Evolutionary conservation across 2,888 invertebrate genomes (phyloP), one percentile per base, ranked within the genome.

Genomic region (Rhingia campestris): DNA sequence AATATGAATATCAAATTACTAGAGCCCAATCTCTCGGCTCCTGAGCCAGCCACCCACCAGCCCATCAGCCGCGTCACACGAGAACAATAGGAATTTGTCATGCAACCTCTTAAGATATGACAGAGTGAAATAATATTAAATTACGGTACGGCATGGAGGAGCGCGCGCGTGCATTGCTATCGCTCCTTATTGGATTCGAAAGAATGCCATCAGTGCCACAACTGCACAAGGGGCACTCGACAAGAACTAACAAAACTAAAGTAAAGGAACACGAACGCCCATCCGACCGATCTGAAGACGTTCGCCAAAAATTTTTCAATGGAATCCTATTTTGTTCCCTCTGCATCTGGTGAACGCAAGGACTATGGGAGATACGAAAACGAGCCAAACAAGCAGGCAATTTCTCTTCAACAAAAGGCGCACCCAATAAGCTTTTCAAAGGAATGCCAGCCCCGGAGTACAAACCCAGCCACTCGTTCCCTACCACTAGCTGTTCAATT

Each of bases 81-180:
- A 69, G 53, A 73, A 79, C 79, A 82, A 82, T 67, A 58, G n/a
- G 82, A 79, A 79, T 79, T 82, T 79, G 73, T 79, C 82, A 82
- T 79, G 79, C 79, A 79, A 69, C 49, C 45, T 74, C 82, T 64
- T 73, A 74, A 81, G 67, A 79, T 79, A 82, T 79, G 81, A 70
- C 63, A 56, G 66, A 66, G 63, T 32, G 49, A 61, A 73, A 69
- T 64, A 73, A 73, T 79, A 82, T 82, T 79, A 73, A 79, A 82
- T 82, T 82, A 82, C 73, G 58, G 51, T 64, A 54, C 53, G 53
- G 12, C 33, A 39, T 47, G 66, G 39, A 37, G 43, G 43, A 59
- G 61, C 43, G 61, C 54, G 61, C 43, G 61, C 54, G 66, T 79
- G 77, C 67, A 67, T 67, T 74, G 77, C 67, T 41, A 56, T 61